Percentiles rank a stretch among this genome's conserved stretches.
Conservation (phyloP, 2,113 vertebrate species). For the Dasyprocta punctata region DNA sequence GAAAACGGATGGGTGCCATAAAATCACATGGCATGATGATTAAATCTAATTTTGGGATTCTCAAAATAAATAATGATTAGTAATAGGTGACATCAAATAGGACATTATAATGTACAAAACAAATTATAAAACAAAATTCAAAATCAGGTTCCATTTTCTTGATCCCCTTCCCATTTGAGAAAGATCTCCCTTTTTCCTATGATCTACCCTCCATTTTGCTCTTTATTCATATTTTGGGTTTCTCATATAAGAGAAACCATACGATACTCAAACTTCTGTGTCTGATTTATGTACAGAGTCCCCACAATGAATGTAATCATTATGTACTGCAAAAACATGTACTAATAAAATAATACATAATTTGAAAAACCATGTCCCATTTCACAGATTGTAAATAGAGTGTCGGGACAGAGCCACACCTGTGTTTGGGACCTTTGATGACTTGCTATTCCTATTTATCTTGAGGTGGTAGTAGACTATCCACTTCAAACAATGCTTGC, state of each 20-base stretch:
- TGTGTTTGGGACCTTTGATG: background rate
- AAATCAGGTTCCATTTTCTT: background rate
- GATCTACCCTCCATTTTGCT: background rate
- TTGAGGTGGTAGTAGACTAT: background rate
- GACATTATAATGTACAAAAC: background rate
- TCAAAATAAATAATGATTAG: background rate
- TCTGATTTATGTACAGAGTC: background rate
- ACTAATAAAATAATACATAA: background rate
- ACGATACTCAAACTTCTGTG: background rate
- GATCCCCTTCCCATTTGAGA: background rate
- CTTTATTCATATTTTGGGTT: background rate
- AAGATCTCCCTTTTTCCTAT: background rate
- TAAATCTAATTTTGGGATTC: background rate
- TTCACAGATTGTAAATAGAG: background rate
- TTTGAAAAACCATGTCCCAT: background rate
- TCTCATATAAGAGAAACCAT: background rate
- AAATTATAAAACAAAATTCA: background rate
- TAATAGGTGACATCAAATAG: background rate
- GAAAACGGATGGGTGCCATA: background rate
- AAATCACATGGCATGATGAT: background rate
- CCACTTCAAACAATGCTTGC: background rate
- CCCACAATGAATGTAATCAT: background rate
- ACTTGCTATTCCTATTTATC: background rate
- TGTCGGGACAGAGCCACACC: rapidly evolving
- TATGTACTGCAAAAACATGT: background rate